These are phyloP conservation scores for Macrosteles quadrilineatus DNA, from an alignment of 1,140 invertebrate genomes.

Conservation along the genomic window DNA sequence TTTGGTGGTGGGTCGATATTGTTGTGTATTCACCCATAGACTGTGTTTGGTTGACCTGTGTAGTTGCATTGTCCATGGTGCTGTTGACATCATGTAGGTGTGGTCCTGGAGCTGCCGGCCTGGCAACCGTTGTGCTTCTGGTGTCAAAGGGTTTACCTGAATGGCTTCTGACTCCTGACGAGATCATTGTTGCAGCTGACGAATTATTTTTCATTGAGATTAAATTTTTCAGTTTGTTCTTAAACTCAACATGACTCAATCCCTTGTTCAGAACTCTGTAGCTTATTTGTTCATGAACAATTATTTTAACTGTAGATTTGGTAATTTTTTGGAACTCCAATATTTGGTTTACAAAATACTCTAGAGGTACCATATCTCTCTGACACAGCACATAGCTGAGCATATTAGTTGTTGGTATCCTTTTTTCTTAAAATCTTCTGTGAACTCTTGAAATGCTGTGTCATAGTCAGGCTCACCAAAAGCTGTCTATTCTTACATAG, in stretches of 20 bases:
- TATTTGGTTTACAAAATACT: neutral
- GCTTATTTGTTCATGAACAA: no score
- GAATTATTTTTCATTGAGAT: neutral
- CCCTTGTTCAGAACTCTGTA: neutral
- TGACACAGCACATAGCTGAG: constrained; percentile 1
- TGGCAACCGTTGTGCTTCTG: no score
- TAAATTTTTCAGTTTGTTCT: no score
- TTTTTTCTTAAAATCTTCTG: constrained; percentile 1
- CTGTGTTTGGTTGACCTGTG: no score
- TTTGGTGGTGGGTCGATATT: no score
- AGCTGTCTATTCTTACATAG: no score
- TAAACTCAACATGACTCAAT: no score
- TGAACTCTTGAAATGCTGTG: neutral
- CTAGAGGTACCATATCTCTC: neutral
- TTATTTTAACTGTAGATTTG: neutral
- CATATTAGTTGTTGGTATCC: neutral
- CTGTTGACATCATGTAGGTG: no score
- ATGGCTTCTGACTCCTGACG: constrained; percentile 28
- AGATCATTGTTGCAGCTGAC: neutral
- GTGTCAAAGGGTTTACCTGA: constrained; percentile 24
- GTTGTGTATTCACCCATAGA: no score
- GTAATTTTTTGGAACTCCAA: constrained; percentile 11
- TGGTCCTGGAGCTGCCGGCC: no score
- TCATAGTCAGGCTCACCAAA: neutral
- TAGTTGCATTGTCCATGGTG: no score